phyloP scores from a whole-genome alignment of 2,113 vertebrate species.

The Sorex araneus region DNA sequence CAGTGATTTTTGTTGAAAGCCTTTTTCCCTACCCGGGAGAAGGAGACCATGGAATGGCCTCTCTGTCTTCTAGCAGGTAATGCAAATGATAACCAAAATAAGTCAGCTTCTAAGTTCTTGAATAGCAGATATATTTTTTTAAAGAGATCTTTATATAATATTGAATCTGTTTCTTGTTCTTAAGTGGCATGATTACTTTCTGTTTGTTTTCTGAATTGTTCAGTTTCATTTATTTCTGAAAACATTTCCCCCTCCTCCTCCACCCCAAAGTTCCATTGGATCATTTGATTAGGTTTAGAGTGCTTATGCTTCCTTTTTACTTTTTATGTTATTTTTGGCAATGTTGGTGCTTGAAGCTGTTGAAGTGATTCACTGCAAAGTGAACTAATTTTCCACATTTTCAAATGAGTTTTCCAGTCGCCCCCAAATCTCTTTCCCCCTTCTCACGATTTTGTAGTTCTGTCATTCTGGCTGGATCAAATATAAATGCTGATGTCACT shows the following conservation, averaged over 20 bases:
- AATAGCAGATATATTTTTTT: neutral
- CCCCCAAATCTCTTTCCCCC: slow-evolving; percentile 48
- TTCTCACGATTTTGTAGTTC: slow-evolving; percentile 66
- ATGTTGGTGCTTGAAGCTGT: slow-evolving; percentile 60
- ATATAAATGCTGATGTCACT: slow-evolving; percentile 80
- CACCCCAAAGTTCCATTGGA: slow-evolving; percentile 37
- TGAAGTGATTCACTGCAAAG: slow-evolving; percentile 67
- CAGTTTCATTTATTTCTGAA: slow-evolving; percentile 34
- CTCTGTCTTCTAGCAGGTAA: slow-evolving; percentile 63
- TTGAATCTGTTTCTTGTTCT: neutral
- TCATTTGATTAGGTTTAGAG: slow-evolving; percentile 42
- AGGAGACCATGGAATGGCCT: slow-evolving; percentile 23
- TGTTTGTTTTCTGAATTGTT: slow-evolving; percentile 57
- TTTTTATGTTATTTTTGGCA: slow-evolving; percentile 74
- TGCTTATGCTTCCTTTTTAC: slow-evolving; percentile 66
- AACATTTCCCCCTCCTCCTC: neutral
- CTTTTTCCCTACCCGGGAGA: neutral
- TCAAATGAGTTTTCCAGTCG: slow-evolving; percentile 15
- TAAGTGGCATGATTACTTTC: neutral
- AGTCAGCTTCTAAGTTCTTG: neutral
- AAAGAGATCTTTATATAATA: neutral
- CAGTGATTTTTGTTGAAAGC: slow-evolving; percentile 1
- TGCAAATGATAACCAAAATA: neutral
- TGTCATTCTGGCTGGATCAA: slow-evolving; percentile 63
- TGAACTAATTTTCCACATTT: slow-evolving; percentile 69